Conservation (phyloP, 2,113 vertebrate genomes). For the Alectura lathami region DNA sequence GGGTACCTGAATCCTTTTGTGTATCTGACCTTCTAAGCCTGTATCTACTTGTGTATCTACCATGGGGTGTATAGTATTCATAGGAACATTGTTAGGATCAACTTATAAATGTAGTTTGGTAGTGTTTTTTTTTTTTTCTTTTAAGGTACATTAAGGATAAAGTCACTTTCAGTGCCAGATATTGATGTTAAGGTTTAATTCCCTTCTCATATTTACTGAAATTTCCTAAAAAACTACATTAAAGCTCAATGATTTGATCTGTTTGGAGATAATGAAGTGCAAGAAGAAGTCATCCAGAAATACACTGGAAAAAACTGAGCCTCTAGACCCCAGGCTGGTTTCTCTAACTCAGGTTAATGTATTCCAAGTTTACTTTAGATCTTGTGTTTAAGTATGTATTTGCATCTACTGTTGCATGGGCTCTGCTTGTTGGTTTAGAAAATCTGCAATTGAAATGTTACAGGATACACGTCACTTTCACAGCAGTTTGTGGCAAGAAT, state of each 20-base stretch:
- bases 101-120: neutral
- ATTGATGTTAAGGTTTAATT: neutral
- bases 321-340: neutral
- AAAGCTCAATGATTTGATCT: neutral
- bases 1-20: neutral
- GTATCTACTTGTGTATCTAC: neutral
- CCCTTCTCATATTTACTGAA: neutral
- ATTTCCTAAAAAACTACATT: neutral
- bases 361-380: neutral
- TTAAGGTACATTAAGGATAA: neutral
- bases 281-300: neutral
- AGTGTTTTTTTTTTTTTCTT: neutral
- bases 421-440: neutral
- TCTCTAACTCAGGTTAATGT: neutral
- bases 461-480: neutral
- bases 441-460: neutral
- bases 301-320: neutral
- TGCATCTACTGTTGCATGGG: neutral
- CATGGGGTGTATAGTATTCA: neutral
- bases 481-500: slow-evolving; percentile 55
- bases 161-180: neutral
- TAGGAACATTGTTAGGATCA: neutral
- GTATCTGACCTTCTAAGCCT: neutral
- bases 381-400: neutral
- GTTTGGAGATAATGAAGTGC: neutral